These are phyloP conservation scores for Alces alces DNA, from an alignment of 2,113 vertebrate genomes.

Conservation along the genomic window DNA sequence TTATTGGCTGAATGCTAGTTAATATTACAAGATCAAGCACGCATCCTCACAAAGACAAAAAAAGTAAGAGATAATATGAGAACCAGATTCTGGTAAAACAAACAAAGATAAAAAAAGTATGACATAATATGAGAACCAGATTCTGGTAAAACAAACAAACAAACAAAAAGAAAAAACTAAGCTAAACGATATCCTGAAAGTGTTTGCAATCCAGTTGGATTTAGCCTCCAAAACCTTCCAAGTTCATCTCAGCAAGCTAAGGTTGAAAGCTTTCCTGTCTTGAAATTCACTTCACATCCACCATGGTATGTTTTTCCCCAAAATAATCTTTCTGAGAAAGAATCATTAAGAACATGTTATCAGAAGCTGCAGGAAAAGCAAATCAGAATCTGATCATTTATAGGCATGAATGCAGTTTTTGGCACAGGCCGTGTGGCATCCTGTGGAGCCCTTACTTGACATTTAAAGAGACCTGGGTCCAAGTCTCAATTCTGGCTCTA, in stretches of 20 bases:
- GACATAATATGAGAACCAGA: neutral
- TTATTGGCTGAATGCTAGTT: constrained; percentile 20
- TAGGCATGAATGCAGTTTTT: neutral
- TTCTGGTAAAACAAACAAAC: neutral
- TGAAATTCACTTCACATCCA: neutral
- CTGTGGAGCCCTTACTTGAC: neutral
- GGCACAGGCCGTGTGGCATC: rapidly evolving
- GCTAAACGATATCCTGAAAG: neutral
- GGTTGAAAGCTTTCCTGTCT: neutral
- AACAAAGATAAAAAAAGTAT: neutral
- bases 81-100: neutral
- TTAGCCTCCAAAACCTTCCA: neutral
- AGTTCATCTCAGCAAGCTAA: neutral
- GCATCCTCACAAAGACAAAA: constrained; percentile 16
- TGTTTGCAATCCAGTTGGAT: neutral
- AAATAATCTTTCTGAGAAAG: constrained; percentile 57
- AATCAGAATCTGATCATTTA: neutral
- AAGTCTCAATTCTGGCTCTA: neutral
- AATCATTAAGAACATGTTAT: constrained; percentile 19
- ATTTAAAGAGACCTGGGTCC: neutral
- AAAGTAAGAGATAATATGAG: neutral
- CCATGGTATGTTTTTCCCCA: neutral
- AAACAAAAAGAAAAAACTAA: neutral
- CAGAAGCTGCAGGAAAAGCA: neutral
- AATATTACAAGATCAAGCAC: constrained; percentile 5